Percentiles rank a stretch among this genome's conserved stretches.
Conservation (phyloP, 2,797 vertebrate genomes). For the Orestias chungarensis region DNA sequence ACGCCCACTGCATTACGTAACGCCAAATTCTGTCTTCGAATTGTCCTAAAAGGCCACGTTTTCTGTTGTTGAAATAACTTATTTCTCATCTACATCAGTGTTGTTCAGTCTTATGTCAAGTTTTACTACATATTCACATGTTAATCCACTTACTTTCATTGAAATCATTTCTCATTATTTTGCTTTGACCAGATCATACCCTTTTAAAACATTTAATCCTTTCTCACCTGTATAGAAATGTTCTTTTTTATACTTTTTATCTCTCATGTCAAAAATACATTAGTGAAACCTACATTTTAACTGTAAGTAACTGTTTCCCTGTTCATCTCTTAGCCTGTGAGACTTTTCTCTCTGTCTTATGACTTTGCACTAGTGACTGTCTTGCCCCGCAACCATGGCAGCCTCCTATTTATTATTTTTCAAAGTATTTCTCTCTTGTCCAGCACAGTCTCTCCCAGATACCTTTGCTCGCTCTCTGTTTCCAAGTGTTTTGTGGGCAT, state of each 20-base stretch:
- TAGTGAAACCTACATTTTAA: slow-evolving; percentile 23
- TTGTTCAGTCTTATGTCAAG: slow-evolving; percentile 24
- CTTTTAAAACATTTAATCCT: slow-evolving; percentile 17
- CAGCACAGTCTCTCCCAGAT: slow-evolving; percentile 46
- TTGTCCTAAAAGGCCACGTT: not conserved
- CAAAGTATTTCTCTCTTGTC: slow-evolving; percentile 39
- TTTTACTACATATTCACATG: slow-evolving; percentile 21
- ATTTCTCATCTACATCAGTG: slow-evolving; percentile 18
- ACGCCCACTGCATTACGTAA: not conserved
- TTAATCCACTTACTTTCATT: slow-evolving; percentile 20
- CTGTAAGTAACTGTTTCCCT: slow-evolving; percentile 4
- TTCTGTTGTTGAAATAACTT: slow-evolving; percentile 36
- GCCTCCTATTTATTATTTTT: slow-evolving; percentile 46
- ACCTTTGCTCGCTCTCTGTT: slow-evolving; percentile 42
- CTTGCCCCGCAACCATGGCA: slow-evolving; percentile 64
- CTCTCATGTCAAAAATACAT: slow-evolving; percentile 9
- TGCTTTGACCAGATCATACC: slow-evolving; percentile 25
- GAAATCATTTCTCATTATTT: slow-evolving; percentile 28
- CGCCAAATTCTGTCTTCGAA: not conserved
- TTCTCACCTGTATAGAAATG: slow-evolving; percentile 16
- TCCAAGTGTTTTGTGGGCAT: slow-evolving; percentile 45
- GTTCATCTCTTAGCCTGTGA: slow-evolving; percentile 45
- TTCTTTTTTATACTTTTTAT: slow-evolving; percentile 12
- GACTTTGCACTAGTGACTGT: slow-evolving; percentile 60
- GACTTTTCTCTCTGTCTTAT: slow-evolving; percentile 72